Conservation (phyloP, 2,113 vertebrate genomes). For the Xenopus laevis region DNA sequence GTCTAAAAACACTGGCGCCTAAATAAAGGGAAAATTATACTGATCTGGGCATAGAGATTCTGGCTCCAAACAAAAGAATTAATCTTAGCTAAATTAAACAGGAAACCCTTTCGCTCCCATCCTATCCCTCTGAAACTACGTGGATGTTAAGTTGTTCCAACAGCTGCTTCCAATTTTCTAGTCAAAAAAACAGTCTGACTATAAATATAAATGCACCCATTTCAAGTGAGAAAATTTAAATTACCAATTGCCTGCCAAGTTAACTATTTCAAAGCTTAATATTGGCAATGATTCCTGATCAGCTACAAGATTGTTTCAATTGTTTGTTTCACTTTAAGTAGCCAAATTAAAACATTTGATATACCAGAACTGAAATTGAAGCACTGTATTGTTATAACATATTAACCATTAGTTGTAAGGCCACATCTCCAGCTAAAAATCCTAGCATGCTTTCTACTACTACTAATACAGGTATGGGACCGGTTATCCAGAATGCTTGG, state of each 20-base stretch:
- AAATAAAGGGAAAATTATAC: slow-evolving; percentile 73
- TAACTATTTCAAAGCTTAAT: slow-evolving; percentile 34
- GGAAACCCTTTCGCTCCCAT: slow-evolving; percentile 42
- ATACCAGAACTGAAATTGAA: no score
- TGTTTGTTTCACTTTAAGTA: no score
- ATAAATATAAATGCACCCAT: slow-evolving; percentile 52
- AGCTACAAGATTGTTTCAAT: no score
- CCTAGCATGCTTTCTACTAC: no score
- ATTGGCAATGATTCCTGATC: background rate
- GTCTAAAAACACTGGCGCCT: slow-evolving; percentile 61
- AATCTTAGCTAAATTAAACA: slow-evolving; percentile 46
- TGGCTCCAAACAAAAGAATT: slow-evolving; percentile 57
- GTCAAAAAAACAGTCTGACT: slow-evolving; percentile 53
- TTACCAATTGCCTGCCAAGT: slow-evolving; percentile 30
- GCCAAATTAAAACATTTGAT: no score
- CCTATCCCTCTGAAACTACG: slow-evolving; percentile 35
- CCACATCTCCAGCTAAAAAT: no score
- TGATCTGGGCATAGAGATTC: slow-evolving; percentile 67
- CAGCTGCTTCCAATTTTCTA: slow-evolving; percentile 56
- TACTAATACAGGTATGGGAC: no score
- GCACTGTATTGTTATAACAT: no score
- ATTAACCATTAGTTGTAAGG: no score
- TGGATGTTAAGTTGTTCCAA: slow-evolving; percentile 41
- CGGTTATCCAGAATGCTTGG: no score
- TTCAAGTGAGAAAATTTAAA: slow-evolving; percentile 49